phyloP scores from a whole-genome alignment of 1,140 invertebrate genomes.

The Bombyx mandarina region DNA sequence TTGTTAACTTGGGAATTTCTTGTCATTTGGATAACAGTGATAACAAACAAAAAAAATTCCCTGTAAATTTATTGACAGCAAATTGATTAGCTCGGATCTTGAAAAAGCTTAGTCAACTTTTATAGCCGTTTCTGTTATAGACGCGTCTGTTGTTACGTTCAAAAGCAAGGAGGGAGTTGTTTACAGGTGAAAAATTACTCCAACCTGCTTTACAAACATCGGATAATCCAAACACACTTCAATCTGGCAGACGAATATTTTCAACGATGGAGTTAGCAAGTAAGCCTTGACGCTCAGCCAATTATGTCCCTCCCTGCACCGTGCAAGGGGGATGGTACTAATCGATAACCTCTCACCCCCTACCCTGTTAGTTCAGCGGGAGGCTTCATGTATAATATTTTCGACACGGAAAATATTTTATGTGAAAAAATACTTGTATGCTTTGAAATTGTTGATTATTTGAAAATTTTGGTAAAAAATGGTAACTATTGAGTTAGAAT shows the following conservation, averaged over 20 bases:
- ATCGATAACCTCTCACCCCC: background rate
- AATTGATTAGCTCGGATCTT: background rate
- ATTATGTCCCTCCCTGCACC: constrained; percentile 16
- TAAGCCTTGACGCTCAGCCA: constrained; percentile 11
- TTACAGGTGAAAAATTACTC: constrained; percentile 7
- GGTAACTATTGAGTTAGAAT: no score
- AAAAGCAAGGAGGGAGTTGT: constrained; percentile 1
- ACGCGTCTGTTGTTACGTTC: constrained; percentile 2
- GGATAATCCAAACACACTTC: constrained; percentile 12
- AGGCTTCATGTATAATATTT: no score
- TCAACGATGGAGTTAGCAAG: constrained; percentile 1
- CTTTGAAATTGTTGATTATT: no score
- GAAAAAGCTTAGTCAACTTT: background rate
- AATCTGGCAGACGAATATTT: constrained; percentile 3
- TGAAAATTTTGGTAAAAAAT: no score
- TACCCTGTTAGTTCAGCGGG: no score
- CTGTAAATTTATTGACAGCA: background rate
- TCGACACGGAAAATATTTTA: no score
- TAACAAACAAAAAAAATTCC: no score
- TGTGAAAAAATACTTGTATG: no score
- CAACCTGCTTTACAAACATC: constrained; percentile 6
- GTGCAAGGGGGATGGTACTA: constrained; percentile 7
- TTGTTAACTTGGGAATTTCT: no score
- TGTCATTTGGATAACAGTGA: no score
- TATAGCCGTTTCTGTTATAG: background rate